Base-by-base conservation (phyloP, 2,797 vertebrate species). In the Halcyon badia region DNA sequence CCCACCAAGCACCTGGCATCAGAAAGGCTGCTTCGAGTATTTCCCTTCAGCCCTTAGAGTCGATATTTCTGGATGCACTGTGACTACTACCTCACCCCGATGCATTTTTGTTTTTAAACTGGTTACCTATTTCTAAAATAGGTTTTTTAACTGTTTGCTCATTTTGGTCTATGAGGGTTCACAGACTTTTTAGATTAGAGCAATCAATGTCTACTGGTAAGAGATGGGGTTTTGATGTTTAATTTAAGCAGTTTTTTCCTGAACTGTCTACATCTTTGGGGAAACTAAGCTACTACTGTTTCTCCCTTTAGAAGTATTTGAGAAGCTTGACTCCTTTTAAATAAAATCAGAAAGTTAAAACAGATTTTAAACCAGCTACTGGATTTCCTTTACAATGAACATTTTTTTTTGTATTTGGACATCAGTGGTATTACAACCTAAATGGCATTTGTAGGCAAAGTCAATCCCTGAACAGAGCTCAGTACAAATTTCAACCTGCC, bases 1-100 rank as follows among this genome's bases (percentile, higher is more conserved):
- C 71, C 28, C 82, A 78, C 60, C 35, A 41, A 64, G 83, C 73
- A 68, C 31, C 65, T 3, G 10, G 24, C 76, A 48, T 6, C 52
- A 62, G 44, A 54, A 76, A 58, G 49, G 71, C 77, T 84, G 60
- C 86, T 92, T 69, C 3, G 6, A 58, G 41, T 61, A 66, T n/a
- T 61, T 54, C 64, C 87, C 60, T 58, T 83, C 88, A 54, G 65
- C 66, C 86, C 85, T 76, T 49, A 37, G 2, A 46, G 52, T 22
- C 65, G 58, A 10, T 76, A 72, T 92, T 91, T 92, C 71, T 94
- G 94, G 93, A 93, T 90, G 93, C 93, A 89, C 96, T 91, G 90
- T 92, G 86, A 95, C 87, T 96, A 91, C 90, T 97, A 94, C 91
- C 95, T 97, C 97, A 94, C 93, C 95, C 87, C 39, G 3, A 73